Evolutionary conservation across 64 coral and sea anemone genomes (phyloP).

Genomic region (Stichodactyla mertensii): DNA sequence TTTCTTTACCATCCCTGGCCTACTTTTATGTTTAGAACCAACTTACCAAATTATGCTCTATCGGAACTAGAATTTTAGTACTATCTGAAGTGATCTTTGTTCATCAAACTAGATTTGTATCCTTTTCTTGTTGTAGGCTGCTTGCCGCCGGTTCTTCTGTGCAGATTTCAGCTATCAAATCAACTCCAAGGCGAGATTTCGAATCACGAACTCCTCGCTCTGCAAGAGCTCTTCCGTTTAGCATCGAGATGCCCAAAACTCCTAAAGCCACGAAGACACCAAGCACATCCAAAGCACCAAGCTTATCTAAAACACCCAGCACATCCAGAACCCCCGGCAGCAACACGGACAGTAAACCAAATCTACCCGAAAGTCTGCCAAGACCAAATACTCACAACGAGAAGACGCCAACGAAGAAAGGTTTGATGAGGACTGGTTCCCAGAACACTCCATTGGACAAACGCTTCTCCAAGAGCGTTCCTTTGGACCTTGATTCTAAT

Average conservation of each 20-base stretch:
- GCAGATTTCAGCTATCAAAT: slow-evolving; percentile 15
- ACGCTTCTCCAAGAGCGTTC: slow-evolving; percentile 6
- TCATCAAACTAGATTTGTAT: background rate
- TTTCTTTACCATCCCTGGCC: too few species aligned
- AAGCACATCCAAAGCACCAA: background rate
- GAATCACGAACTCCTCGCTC: background rate
- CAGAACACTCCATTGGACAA: background rate
- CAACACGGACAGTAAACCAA: background rate
- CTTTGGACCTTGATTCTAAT: background rate
- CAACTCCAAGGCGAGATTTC: background rate
- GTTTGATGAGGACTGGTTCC: background rate
- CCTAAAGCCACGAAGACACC: background rate
- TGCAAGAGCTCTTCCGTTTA: background rate
- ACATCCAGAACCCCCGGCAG: background rate
- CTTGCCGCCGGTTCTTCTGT: background rate
- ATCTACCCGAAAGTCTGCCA: background rate
- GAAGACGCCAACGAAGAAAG: background rate
- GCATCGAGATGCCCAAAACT: background rate
- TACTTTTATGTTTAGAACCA: too few species aligned
- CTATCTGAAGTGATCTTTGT: too few species aligned
- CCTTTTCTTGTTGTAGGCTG: background rate
- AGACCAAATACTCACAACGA: background rate
- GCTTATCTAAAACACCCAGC: background rate
- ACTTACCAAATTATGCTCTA: too few species aligned
- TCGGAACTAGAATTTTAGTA: too few species aligned